Conservation (phyloP, 1,140 invertebrate genomes). For the Choristoneura fumiferana region DNA sequence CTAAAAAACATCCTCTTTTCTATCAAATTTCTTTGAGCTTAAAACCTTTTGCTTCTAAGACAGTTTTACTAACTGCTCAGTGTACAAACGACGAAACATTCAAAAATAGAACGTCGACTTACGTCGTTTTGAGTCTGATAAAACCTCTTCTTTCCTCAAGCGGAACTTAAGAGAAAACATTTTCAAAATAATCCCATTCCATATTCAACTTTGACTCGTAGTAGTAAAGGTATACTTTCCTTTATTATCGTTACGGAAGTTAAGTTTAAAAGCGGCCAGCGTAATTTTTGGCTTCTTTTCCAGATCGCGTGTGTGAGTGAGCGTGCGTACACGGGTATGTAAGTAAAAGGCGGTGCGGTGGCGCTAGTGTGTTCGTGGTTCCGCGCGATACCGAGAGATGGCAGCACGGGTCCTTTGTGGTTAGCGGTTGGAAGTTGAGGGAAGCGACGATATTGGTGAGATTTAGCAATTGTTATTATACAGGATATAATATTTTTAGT, state of each 20-base stretch:
- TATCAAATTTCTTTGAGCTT: background rate
- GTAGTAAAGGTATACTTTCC: conserved; percentile 25
- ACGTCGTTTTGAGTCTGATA: background rate
- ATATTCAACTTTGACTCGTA: conserved; percentile 18
- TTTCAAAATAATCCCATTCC: background rate
- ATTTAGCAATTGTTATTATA: no score
- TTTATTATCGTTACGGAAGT: background rate
- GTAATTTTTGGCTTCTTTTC: conserved; percentile 60
- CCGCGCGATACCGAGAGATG: conserved; percentile 57
- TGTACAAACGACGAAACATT: conserved; percentile 4
- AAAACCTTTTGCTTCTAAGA: conserved; percentile 1
- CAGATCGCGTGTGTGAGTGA: conserved; percentile 38
- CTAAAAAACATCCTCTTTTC: conserved; percentile 29
- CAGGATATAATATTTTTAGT: no score
- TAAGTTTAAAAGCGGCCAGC: conserved; percentile 22
- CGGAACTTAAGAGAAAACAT: background rate
- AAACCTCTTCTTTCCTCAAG: background rate
- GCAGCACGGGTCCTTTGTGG: conserved; percentile 33
- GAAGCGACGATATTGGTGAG: no score
- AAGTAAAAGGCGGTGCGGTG: conserved; percentile 30
- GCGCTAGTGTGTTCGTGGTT: conserved; percentile 35
- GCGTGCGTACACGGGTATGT: conserved; percentile 29
- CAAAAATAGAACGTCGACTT: conserved; percentile 1
- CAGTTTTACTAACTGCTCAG: background rate
- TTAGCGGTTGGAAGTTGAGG: background rate